Evolutionary conservation across 1,140 invertebrate species (phyloP).

Genomic region (Drosophila ercepeae): DNA sequence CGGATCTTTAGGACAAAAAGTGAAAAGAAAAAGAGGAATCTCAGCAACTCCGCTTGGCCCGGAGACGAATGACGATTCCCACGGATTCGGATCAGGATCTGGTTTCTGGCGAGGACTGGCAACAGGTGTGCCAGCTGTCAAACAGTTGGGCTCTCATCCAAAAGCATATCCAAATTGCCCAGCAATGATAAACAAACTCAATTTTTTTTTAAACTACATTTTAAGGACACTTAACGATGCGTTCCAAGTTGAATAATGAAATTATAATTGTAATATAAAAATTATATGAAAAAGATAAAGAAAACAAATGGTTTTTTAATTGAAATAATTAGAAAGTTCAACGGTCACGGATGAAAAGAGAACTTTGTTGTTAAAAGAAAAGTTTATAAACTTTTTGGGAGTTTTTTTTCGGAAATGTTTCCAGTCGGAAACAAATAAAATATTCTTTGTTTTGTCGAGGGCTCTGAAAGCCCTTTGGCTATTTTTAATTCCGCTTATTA

Average conservation of each 20-base stretch:
- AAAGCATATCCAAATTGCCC: constrained; percentile 25
- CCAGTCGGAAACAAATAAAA: neutral
- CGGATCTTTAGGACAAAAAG: constrained; percentile 42
- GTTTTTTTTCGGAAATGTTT: neutral
- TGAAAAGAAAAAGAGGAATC: constrained; percentile 2
- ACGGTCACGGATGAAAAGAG: neutral
- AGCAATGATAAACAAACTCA: constrained; percentile 25
- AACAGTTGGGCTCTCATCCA: constrained; percentile 34
- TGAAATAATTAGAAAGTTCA: constrained; percentile 3
- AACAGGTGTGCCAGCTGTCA: constrained; percentile 66
- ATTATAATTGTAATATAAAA: constrained; percentile 18
- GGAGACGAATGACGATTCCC: constrained; percentile 30
- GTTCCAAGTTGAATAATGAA: constrained; percentile 25
- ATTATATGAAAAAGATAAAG: neutral
- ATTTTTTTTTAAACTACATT: neutral
- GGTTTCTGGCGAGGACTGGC: constrained; percentile 33
- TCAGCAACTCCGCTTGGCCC: constrained; percentile 44
- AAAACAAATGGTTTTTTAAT: constrained; percentile 18
- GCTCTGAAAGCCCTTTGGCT: neutral
- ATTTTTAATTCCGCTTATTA: neutral
- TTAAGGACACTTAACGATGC: neutral
- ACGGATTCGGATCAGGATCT: neutral
- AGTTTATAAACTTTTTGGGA: neutral
- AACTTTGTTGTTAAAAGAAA: neutral
- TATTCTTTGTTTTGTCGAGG: neutral